Conservation (phyloP, 2,888 invertebrate genomes). For the Ptychoptera albimana region DNA sequence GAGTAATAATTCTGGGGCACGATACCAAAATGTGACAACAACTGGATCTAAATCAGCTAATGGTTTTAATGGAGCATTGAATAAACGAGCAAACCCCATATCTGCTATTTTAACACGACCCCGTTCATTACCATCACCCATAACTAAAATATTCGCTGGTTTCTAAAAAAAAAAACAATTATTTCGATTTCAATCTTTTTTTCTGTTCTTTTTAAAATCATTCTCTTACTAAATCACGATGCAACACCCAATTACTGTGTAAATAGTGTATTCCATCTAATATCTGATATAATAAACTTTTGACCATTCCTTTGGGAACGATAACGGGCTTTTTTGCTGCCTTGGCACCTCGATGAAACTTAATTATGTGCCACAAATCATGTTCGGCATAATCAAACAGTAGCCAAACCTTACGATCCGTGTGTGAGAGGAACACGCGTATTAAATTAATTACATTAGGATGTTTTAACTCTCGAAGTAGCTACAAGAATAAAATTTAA, state of each 20-base stretch:
- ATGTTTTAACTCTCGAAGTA: slow-evolving; percentile 90
- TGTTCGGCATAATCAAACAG: slow-evolving; percentile 98
- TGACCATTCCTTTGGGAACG: slow-evolving; percentile 95
- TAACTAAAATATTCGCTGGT: slow-evolving; percentile 97
- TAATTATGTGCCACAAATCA: slow-evolving; percentile 99
- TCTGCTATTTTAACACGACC: slow-evolving; percentile 97
- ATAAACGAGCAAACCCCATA: slow-evolving; percentile 97
- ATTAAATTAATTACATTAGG: slow-evolving; percentile 94
- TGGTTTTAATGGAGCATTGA: slow-evolving; percentile 95
- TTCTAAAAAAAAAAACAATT: slow-evolving; percentile 40
- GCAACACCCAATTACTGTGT: slow-evolving; percentile 97
- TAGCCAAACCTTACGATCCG: slow-evolving; percentile 91
- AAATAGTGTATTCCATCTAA: slow-evolving; percentile 97
- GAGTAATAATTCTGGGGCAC: slow-evolving; percentile 87
- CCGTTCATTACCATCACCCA: slow-evolving; percentile 96
- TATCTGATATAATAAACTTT: slow-evolving; percentile 93
- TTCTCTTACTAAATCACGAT: slow-evolving; percentile 72
- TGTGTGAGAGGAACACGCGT: slow-evolving; percentile 90
- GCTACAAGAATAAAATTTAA: slow-evolving; percentile 36
- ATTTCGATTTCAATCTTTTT: slow-evolving; percentile 1
- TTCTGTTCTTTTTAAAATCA: background rate
- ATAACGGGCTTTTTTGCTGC: slow-evolving; percentile 92
- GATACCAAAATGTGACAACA: slow-evolving; percentile 99
- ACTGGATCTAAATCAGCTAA: slow-evolving; percentile 97
- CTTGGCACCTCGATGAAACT: slow-evolving; percentile 95